These are phyloP conservation scores for Alauda arvensis DNA, from an alignment of 2,797 vertebrate genomes.

Conservation along the genomic window DNA sequence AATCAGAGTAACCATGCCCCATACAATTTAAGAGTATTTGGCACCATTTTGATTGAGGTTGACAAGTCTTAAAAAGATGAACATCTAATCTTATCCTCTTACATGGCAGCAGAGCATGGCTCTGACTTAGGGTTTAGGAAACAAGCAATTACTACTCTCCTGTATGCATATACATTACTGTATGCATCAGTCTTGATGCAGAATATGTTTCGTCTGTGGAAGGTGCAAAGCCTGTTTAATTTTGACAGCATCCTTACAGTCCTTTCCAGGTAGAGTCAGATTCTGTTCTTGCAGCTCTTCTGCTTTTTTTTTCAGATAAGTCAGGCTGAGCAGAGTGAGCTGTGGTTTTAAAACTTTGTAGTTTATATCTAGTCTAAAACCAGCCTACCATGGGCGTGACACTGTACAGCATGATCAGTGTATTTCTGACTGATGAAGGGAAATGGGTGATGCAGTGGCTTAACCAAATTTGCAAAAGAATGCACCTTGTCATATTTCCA, in stretches of 20 bases:
- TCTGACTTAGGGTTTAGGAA: not conserved
- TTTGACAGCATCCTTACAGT: not conserved
- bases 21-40: not conserved
- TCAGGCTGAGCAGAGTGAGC: not conserved
- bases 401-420: not conserved
- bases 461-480: not conserved
- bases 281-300: not conserved
- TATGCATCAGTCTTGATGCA: not conserved
- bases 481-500: not conserved
- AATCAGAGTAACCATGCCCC: not conserved
- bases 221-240: not conserved
- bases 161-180: no score
- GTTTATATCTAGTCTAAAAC: not conserved
- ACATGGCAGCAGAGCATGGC: not conserved
- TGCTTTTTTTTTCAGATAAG: not conserved
- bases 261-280: not conserved
- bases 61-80: slow-evolving; percentile 19
- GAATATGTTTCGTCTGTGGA: not conserved
- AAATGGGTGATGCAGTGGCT: not conserved
- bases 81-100: not conserved
- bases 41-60: slow-evolving; percentile 14
- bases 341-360: not conserved
- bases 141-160: not conserved
- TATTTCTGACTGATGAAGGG: not conserved
- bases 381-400: rapidly evolving